A percentile compares a stretch with the other conserved stretches of the same genome.
These are phyloP conservation scores for Drosophila prolongata DNA, from an alignment of 2,888 invertebrate species.

Conservation along the genomic window DNA sequence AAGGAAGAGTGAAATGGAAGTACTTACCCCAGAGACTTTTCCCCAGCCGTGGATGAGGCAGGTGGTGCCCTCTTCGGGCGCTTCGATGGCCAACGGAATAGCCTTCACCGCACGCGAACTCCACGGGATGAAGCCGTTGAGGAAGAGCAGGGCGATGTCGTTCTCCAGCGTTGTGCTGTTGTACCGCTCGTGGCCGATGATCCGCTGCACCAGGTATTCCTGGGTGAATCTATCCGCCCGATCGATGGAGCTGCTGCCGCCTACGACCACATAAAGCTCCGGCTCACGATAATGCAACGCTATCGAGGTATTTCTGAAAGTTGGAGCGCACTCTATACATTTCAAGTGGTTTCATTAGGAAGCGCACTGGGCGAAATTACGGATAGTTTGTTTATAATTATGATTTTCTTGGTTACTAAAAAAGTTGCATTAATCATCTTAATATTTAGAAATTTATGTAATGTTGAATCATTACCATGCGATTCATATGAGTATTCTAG, in stretches of 20 bases:
- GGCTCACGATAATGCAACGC: conserved; percentile 19
- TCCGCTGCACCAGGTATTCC: conserved; percentile 40
- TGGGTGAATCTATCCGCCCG: conserved; percentile 4
- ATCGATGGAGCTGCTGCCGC: conserved; percentile 33
- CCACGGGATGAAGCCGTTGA: conserved; percentile 46
- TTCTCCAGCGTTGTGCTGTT: conserved; percentile 42
- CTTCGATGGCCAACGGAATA: conserved; percentile 4
- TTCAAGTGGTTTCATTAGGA: no score
- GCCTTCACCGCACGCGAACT: conserved; percentile 4
- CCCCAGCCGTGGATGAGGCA: conserved; percentile 62
- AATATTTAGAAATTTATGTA: no score
- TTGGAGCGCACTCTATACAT: neutral
- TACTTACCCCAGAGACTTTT: conserved; percentile 28
- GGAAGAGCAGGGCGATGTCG: conserved; percentile 60
- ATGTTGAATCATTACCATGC: no score
- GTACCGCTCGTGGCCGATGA: conserved; percentile 40
- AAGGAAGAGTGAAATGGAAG: neutral
- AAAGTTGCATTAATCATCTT: no score
- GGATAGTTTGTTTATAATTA: no score
- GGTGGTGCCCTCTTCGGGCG: conserved; percentile 20
- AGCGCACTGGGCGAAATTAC: neutral
- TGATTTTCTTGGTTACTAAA: no score
- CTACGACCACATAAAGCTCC: conserved; percentile 47
- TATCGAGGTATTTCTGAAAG: conserved; percentile 35
- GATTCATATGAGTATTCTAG: no score